Evolutionary conservation across 1,140 invertebrate genomes (phyloP), one percentile per base, ranked within the genome.

Genomic region (Leptinotarsa texana): DNA sequence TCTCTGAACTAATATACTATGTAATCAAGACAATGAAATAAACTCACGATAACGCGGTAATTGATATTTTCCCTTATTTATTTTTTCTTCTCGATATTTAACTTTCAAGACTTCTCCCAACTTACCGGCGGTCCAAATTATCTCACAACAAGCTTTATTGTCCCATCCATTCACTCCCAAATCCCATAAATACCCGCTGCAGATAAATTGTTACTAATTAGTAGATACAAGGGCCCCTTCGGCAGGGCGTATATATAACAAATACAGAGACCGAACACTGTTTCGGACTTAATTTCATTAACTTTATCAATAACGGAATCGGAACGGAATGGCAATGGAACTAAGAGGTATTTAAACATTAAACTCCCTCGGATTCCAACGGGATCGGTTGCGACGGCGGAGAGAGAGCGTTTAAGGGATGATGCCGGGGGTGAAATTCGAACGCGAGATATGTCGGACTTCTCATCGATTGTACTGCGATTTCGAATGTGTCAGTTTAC

Each of bases 281-380:
- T 47, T 48, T 61, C 63, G 61, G 75, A 75, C 74, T 77, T 77
- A 79, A 79, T 79, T 79, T 79, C 78, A 77, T 79, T 79, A 75
- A 79, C 78, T 75, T 77, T 75, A 76, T 79, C 78, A 75, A 75
- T 75, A 69, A 72, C 69, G 63, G 72, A 75, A 78, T 76, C 73
- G 73, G 65, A 69, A 67, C 63, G 75, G 72, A 73, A 62, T 71
- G 70, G 67, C 76, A 75, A 69, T 73, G 74, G 65, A 57, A 77
- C 73, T 75, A 74, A 75, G 74, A 75, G 74, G 74, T 68, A 78
- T 74, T 78, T 78, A 75, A 75, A 49, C 33, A 63, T 24, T 72
- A 48, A 65, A 69, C 70, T 21, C 63, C 69, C 75, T 69, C 63
- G 73, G 47, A 77, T 74, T 77, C 73, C 73, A 48, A 3, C 21